Percentiles rank a stretch among this genome's conserved stretches.
phyloP scores from a whole-genome alignment of 2,888 invertebrate species.

The Amblyteles armatorius region DNA sequence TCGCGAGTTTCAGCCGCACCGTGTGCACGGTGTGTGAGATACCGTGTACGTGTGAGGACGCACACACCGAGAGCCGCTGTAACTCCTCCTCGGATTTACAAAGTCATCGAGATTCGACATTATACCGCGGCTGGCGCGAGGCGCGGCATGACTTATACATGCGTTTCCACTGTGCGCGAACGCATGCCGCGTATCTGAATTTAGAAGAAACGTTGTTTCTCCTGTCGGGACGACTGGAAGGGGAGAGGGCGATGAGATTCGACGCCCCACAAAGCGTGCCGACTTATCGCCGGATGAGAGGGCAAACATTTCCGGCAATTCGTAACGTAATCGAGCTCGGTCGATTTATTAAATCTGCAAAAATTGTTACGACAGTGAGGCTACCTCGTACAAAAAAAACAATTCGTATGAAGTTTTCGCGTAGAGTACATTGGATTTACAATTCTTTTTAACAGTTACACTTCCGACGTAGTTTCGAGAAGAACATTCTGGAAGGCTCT shows the following conservation, averaged over 20 bases:
- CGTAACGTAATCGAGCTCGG: too few relatives aligned
- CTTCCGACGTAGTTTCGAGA: background rate
- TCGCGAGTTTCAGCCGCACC: constrained; percentile 44
- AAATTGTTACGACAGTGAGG: too few relatives aligned
- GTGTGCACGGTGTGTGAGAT: constrained; percentile 16
- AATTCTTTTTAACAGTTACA: too few relatives aligned
- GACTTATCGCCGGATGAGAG: background rate
- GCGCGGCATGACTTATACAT: background rate
- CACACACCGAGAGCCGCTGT: constrained; percentile 17
- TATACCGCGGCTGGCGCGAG: constrained; percentile 14
- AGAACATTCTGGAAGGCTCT: background rate
- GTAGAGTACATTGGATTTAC: too few relatives aligned
- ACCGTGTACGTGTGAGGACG: constrained; percentile 22
- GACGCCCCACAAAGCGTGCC: constrained; percentile 17
- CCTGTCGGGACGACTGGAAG: background rate
- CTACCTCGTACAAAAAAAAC: too few relatives aligned
- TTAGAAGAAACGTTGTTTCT: constrained; percentile 28
- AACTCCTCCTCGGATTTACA: constrained; percentile 48
- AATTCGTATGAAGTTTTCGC: too few relatives aligned
- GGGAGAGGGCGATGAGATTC: constrained; percentile 22
- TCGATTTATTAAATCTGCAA: too few relatives aligned
- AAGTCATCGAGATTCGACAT: constrained; percentile 59
- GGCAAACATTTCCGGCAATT: too few relatives aligned
- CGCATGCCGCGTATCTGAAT: constrained; percentile 7
- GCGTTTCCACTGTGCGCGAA: background rate